Conservation (phyloP, 2,113 vertebrate genomes). For the Pica pica region DNA sequence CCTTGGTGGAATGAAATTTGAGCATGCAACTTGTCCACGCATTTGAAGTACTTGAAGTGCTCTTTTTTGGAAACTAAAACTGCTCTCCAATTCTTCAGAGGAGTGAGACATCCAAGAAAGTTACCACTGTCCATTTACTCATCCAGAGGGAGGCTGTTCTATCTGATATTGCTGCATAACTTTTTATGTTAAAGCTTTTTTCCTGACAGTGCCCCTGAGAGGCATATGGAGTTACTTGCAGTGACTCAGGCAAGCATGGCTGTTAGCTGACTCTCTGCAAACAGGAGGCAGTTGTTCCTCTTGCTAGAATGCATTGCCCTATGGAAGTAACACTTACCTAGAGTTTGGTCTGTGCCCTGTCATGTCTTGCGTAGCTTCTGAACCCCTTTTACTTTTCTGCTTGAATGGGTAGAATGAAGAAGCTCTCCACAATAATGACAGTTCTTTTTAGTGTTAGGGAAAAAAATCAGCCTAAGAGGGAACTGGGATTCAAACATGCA, state of each 20-base stretch:
- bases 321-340: not conserved
- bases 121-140: not conserved
- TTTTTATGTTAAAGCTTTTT: not conserved
- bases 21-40: not conserved
- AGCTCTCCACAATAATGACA: not conserved
- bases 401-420: not conserved
- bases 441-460: not conserved
- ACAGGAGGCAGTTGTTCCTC: not conserved
- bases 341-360: not conserved
- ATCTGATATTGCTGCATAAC: not conserved
- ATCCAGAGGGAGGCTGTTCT: not conserved
- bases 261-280: not conserved
- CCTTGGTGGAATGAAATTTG: not conserved
- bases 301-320: not conserved
- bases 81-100: not conserved
- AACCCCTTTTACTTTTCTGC: not conserved
- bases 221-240: not conserved
- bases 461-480: not conserved
- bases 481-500: not conserved
- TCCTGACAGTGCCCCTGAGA: not conserved
- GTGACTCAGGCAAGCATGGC: not conserved
- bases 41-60: not conserved
- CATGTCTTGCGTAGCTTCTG: constrained; percentile 2
- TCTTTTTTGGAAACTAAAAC: not conserved
- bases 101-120: not conserved